These are phyloP conservation scores for Nothoprocta perdicaria DNA, from an alignment of 2,113 vertebrate species.

Conservation along the genomic window DNA sequence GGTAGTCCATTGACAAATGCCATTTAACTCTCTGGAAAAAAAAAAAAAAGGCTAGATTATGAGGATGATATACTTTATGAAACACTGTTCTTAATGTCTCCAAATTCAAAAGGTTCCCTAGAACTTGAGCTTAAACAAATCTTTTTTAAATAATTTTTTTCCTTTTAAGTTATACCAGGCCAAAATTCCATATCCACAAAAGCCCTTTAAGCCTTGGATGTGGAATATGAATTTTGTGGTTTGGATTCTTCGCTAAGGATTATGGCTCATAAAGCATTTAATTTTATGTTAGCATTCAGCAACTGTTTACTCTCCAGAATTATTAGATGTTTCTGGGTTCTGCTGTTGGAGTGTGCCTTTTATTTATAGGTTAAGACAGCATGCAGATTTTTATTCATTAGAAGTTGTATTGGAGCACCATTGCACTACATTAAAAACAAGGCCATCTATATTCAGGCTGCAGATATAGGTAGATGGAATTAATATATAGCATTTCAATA, in stretches of 20 bases:
- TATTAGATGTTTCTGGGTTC: conserved; percentile 29
- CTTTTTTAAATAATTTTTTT: not conserved
- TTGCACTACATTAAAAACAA: conserved; percentile 11
- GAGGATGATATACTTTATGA: not conserved
- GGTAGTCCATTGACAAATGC: not conserved
- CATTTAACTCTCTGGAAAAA: not conserved
- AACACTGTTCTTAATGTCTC: not conserved
- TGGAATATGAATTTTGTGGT: not conserved
- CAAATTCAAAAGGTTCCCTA: not conserved
- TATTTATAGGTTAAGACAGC: conserved; percentile 22
- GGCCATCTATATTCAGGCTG: not conserved
- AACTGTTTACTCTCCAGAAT: conserved; percentile 25
- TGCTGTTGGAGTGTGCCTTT: conserved; percentile 1
- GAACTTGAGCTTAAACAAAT: not conserved
- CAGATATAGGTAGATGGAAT: not conserved
- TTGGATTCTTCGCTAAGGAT: not conserved
- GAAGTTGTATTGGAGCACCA: not conserved
- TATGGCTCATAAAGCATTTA: not conserved
- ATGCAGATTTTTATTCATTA: conserved; percentile 42
- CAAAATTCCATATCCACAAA: not conserved
- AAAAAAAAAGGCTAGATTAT: not conserved
- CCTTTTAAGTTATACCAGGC: not conserved
- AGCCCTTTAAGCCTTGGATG: not conserved
- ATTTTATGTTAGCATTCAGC: conserved; percentile 26
- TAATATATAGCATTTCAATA: conserved; percentile 22